Conservation (phyloP, 1,140 invertebrate genomes). For the Campoletis sonorensis region DNA sequence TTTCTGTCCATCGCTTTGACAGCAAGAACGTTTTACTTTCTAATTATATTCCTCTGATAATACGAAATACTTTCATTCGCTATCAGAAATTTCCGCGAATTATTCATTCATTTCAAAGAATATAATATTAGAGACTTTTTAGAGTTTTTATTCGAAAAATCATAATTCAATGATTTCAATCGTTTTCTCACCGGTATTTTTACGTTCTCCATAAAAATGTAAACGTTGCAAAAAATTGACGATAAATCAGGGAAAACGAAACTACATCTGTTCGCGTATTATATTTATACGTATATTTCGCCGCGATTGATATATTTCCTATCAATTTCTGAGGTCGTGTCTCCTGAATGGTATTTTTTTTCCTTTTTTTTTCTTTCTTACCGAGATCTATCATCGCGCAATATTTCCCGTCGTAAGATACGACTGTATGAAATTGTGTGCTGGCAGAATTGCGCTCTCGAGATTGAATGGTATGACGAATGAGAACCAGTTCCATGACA, state of each 20-base stretch:
- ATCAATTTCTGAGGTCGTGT: slow-evolving; percentile 15
- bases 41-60: no score
- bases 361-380: slow-evolving; percentile 14
- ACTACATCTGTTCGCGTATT: not conserved
- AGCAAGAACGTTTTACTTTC: no score
- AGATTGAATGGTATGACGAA: slow-evolving; percentile 26
- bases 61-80: no score
- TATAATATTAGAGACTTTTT: no score
- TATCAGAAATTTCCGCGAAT: no score
- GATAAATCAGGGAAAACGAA: not conserved
- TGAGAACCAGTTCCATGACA: not conserved
- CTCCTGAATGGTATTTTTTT: slow-evolving; percentile 1
- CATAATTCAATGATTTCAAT: not conserved
- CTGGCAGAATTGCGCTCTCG: not conserved
- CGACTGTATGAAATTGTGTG: not conserved
- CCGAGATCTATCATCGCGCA: not conserved
- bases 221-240: not conserved
- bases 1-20: no score
- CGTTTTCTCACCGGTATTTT: slow-evolving; percentile 9
- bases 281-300: not conserved
- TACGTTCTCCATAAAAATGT: not conserved
- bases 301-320: slow-evolving; percentile 5
- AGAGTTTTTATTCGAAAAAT: no score
- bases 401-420: slow-evolving; percentile 11
- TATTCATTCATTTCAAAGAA: no score